Evolutionary conservation across 2,113 vertebrate species (phyloP).

Genomic region (Hirundichthys speculiger): DNA sequence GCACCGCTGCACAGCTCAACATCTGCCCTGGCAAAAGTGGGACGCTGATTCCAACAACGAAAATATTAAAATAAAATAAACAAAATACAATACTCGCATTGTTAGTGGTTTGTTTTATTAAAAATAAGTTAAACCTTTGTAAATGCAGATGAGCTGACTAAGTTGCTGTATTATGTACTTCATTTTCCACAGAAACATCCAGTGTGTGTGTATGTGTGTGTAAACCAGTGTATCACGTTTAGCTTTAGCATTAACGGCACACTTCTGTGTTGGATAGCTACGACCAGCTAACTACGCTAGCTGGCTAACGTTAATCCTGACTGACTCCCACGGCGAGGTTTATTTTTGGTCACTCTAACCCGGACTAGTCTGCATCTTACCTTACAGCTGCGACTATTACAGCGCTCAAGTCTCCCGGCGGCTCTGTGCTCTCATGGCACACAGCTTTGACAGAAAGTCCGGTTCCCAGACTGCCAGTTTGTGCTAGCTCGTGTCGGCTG

Average conservation of each 20-base stretch:
- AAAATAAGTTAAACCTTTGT: not conserved
- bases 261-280: constrained; percentile 29
- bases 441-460: no score
- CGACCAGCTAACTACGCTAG: constrained; percentile 50
- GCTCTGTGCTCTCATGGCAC: no score
- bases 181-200: not conserved
- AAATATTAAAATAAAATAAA: not conserved
- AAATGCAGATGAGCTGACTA: not conserved
- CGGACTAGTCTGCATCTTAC: constrained; percentile 58
- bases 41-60: not conserved
- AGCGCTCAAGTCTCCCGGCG: constrained; percentile 9
- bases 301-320: constrained; percentile 55
- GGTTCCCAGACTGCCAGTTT: constrained; percentile 14
- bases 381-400: constrained; percentile 28
- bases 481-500: constrained; percentile 55
- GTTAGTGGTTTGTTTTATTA: not conserved
- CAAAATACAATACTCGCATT: not conserved
- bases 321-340: constrained; percentile 11
- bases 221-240: constrained; percentile 11
- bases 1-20: constrained; percentile 24
- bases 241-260: constrained; percentile 24
- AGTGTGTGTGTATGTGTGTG: constrained; percentile 4
- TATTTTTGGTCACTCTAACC: constrained; percentile 50
- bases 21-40: constrained; percentile 21
- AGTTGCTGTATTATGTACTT: not conserved